Percentiles rank a stretch among this genome's conserved stretches.
These are phyloP conservation scores for Gryon sp. DNA, from an alignment of 1,140 invertebrate species.

Conservation along the genomic window DNA sequence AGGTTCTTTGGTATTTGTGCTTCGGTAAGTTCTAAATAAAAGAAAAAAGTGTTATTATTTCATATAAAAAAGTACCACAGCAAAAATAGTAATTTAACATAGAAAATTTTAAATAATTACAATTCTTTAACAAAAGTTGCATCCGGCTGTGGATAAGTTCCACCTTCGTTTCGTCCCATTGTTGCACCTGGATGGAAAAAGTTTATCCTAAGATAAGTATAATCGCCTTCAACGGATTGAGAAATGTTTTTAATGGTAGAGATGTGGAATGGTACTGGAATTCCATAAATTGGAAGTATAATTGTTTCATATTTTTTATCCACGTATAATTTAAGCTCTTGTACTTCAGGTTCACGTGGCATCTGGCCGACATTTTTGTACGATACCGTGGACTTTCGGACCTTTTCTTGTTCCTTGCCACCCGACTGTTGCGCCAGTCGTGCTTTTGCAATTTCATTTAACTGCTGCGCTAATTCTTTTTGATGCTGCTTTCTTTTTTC, in stretches of 20 bases:
- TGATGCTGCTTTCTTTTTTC: constrained; percentile 98
- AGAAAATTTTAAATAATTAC: constrained; percentile 81
- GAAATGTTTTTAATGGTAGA: constrained; percentile 99
- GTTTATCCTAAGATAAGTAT: constrained; percentile 99
- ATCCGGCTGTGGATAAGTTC: constrained; percentile 94
- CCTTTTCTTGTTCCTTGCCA: constrained; percentile 92
- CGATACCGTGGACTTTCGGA: constrained; percentile 96
- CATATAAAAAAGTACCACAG: too few species aligned
- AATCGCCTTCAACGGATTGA: constrained; percentile 98
- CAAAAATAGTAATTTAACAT: constrained; percentile 4
- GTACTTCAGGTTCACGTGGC: constrained; percentile 95
- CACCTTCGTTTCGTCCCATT: constrained; percentile 94
- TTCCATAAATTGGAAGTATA: constrained; percentile 96
- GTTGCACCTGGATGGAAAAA: constrained; percentile 99
- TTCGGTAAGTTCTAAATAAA: constrained; percentile 93
- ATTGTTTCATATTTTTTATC: constrained; percentile 99
- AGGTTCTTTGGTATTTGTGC: constrained; percentile 98
- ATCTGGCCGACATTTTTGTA: constrained; percentile 96
- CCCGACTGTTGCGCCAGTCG: constrained; percentile 92
- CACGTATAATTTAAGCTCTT: constrained; percentile 97
- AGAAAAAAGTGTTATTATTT: constrained; percentile 18
- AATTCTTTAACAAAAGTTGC: constrained; percentile 99
- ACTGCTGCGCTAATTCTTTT: constrained; percentile 92
- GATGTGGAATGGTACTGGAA: constrained; percentile 98
- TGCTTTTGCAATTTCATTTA: constrained; percentile 96